phyloP scores from a whole-genome alignment of 2,797 vertebrate species.

The Anguilla megastoma region DNA sequence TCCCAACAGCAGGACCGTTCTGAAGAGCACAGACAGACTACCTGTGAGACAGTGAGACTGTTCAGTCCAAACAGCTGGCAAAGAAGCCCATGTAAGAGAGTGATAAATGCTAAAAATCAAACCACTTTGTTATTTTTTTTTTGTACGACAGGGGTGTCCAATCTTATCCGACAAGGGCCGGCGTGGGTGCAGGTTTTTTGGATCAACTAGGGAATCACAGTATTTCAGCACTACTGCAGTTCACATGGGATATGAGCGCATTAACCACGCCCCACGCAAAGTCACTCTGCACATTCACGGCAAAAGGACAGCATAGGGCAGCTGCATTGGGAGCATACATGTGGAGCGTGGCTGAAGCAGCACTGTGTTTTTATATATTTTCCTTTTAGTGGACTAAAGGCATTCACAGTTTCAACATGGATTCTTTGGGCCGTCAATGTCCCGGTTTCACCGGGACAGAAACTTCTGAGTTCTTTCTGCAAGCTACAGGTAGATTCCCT shows the following conservation, averaged over 20 bases:
- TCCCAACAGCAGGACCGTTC: background rate
- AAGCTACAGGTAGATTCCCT: background rate
- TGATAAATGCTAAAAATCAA: background rate
- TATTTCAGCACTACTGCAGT: background rate
- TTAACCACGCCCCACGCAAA: no score
- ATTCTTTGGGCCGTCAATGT: background rate
- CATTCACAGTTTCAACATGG: background rate
- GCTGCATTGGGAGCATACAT: background rate
- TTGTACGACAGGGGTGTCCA: no score
- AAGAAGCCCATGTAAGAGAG: background rate
- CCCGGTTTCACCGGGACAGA: background rate
- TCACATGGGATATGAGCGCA: no score
- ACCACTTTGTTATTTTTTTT: background rate
- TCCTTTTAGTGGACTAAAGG: background rate
- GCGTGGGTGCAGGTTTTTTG: no score
- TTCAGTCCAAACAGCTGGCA: background rate
- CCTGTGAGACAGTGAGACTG: background rate
- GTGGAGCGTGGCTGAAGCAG: background rate
- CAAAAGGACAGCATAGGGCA: background rate
- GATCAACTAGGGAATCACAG: no score
- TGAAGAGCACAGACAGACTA: no score
- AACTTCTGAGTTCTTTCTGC: background rate
- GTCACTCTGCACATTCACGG: no score
- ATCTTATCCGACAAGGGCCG: no score
- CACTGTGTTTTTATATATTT: background rate